A percentile compares a stretch with the other conserved stretches of the same genome.
These are phyloP conservation scores for Calliphora vicina DNA, from an alignment of 1,140 invertebrate genomes.

Conservation along the genomic window DNA sequence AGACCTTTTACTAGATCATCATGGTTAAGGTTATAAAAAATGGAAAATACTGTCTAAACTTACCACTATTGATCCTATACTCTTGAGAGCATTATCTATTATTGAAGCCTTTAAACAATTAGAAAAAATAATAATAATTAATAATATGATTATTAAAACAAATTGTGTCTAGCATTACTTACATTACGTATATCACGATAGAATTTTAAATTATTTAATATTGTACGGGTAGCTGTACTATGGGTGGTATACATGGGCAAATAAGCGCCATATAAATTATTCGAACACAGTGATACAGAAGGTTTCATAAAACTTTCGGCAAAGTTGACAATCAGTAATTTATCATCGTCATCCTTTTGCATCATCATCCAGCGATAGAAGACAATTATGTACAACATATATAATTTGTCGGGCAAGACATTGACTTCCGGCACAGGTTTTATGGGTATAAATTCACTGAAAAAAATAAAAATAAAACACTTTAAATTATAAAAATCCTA, in stretches of 20 bases:
- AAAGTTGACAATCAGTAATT: constrained; percentile 49
- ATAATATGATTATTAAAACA: background rate
- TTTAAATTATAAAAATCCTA: background rate
- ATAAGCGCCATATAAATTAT: constrained; percentile 43
- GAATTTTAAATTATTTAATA: constrained; percentile 48
- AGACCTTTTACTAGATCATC: constrained; percentile 61
- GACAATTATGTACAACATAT: constrained; percentile 39
- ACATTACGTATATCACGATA: constrained; percentile 43
- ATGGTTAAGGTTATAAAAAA: too few relatives aligned
- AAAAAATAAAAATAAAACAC: background rate
- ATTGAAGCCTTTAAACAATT: constrained; percentile 8
- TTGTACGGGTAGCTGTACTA: constrained; percentile 46
- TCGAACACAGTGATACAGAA: constrained; percentile 41
- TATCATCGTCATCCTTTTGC: constrained; percentile 44
- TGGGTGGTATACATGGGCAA: constrained; percentile 45
- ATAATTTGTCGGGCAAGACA: constrained; percentile 50
- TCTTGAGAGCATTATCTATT: constrained; percentile 17
- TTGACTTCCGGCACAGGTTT: constrained; percentile 42
- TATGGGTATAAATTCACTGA: constrained; percentile 24
- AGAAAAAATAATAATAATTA: background rate
- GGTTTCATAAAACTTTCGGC: constrained; percentile 54
- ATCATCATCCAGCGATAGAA: constrained; percentile 53
- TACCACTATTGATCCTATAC: constrained; percentile 6
- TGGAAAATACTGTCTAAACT: background rate
- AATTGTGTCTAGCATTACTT: background rate